Conservation (phyloP, 1,140 invertebrate species). For the Drosophila paulistorum region DNA sequence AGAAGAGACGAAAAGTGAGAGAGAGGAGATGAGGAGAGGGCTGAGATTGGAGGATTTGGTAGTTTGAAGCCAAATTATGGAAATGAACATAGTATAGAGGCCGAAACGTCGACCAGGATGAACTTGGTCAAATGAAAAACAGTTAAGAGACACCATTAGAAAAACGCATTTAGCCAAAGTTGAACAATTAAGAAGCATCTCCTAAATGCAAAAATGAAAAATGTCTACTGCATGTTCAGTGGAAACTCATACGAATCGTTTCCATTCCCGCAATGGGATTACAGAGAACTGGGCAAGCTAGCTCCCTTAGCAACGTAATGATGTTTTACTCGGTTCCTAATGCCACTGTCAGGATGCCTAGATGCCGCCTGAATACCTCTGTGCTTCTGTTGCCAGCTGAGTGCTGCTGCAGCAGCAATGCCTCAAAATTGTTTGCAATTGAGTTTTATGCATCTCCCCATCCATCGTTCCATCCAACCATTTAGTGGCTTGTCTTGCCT, state of each 20-base stretch:
- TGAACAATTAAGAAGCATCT: slow-evolving; percentile 43
- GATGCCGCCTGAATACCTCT: background rate
- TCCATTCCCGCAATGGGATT: background rate
- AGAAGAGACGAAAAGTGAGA: background rate
- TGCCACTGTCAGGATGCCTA: background rate
- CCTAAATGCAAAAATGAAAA: slow-evolving; percentile 57
- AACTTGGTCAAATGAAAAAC: background rate
- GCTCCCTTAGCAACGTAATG: slow-evolving; percentile 42
- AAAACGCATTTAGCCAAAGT: slow-evolving; percentile 47
- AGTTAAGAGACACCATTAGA: slow-evolving; percentile 28
- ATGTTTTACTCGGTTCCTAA: slow-evolving; percentile 38
- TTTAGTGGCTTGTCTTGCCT: slow-evolving; percentile 19
- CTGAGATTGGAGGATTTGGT: background rate
- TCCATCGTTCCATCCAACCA: background rate
- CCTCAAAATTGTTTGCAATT: slow-evolving; percentile 34
- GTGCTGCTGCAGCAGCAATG: background rate
- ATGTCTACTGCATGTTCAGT: slow-evolving; percentile 34
- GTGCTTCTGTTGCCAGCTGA: background rate
- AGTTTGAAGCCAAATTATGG: slow-evolving; percentile 34
- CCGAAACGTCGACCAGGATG: slow-evolving; percentile 23
- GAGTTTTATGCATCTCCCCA: slow-evolving; percentile 14
- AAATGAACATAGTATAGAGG: slow-evolving; percentile 27
- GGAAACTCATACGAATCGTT: slow-evolving; percentile 10
- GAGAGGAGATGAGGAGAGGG: background rate
- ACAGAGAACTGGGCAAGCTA: slow-evolving; percentile 3